Base-by-base conservation (phyloP, 2,888 invertebrate species). In the Dioctria linearis region DNA sequence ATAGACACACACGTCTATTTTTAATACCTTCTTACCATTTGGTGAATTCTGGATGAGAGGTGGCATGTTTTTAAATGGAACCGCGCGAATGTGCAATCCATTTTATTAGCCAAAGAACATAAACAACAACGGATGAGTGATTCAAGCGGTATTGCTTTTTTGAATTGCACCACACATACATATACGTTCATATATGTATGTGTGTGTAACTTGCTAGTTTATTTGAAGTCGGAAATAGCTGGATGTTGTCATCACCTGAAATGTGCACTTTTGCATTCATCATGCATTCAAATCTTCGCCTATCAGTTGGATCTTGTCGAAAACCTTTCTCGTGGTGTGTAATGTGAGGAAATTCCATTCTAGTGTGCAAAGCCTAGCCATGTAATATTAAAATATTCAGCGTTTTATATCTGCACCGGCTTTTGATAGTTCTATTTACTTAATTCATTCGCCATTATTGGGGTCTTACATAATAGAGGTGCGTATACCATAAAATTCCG, bases 181-280 rank as follows among this genome's bases (percentile, higher is more conserved):
- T 25, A 25, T 25, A 25, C 25, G 25, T 25, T 1, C 25, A 25
- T 25, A 25, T 25, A 25, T 25, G 54, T n/a, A 1, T 4, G 11
- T 6, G 54, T n/a, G 11, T 4, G 11, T 6, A 46, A 2, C 46
- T 46, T 5, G 11, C 4, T 54, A 54, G 11, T 54, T 54, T 61
- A 61, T 61, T 61, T 61, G 61, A 6, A 11, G 61, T 25, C 61
- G 61, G 61, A 61, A 61, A 61, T 61, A 61, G 61, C 37, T 61
- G 37, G 11, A 61, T 61, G 61, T 25, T 4, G 11, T 61, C 61
- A 61, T 61, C 37, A 39, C 61, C 54, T n/a, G 11, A 54, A 54
- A 54, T 11, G 25, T 25, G 11, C 54, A 11, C 54, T 11, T 54
- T 11, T 11, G 11, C 0, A 54, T 11, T n/a, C 11, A 4, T 54